phyloP scores from a whole-genome alignment of 2,113 vertebrate genomes.

The Thunnus maccoyii region DNA sequence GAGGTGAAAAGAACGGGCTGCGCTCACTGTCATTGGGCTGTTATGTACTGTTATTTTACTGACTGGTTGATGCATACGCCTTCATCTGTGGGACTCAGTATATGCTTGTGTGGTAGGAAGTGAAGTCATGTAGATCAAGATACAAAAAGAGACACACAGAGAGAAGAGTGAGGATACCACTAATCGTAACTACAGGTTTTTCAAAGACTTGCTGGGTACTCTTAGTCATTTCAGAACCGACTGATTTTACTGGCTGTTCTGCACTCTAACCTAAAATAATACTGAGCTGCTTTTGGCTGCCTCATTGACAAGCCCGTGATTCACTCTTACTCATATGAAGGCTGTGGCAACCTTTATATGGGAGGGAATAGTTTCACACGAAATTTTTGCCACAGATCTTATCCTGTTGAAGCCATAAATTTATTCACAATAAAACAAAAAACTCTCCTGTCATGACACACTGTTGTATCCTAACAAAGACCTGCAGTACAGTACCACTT shows the following conservation, averaged over 20 bases:
- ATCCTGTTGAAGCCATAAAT: neutral
- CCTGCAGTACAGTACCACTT: neutral
- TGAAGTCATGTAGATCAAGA: slow-evolving; percentile 5
- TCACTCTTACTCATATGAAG: slow-evolving; percentile 50
- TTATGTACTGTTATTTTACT: slow-evolving; percentile 19
- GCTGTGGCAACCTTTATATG: slow-evolving; percentile 30
- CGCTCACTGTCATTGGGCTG: slow-evolving; percentile 27
- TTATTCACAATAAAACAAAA: slow-evolving; percentile 9
- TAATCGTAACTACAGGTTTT: neutral
- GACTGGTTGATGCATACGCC: slow-evolving; percentile 7
- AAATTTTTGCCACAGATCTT: slow-evolving; percentile 17
- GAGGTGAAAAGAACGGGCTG: slow-evolving; percentile 47
- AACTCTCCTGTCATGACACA: neutral
- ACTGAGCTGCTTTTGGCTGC: slow-evolving; percentile 8
- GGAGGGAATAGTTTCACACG: slow-evolving; percentile 27
- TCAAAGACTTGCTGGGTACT: neutral
- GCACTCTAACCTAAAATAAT: neutral
- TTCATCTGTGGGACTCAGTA: slow-evolving; percentile 18
- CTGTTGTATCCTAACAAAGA: too few species aligned
- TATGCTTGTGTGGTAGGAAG: neutral
- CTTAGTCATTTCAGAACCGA: neutral
- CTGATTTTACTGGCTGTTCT: slow-evolving; percentile 17
- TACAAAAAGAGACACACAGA: neutral
- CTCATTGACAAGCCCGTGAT: slow-evolving; percentile 41
- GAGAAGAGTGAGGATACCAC: neutral